Percentiles rank a stretch among this genome's conserved stretches.
Conservation (phyloP, 1,140 invertebrate species). For the Drosophila triauraria region DNA sequence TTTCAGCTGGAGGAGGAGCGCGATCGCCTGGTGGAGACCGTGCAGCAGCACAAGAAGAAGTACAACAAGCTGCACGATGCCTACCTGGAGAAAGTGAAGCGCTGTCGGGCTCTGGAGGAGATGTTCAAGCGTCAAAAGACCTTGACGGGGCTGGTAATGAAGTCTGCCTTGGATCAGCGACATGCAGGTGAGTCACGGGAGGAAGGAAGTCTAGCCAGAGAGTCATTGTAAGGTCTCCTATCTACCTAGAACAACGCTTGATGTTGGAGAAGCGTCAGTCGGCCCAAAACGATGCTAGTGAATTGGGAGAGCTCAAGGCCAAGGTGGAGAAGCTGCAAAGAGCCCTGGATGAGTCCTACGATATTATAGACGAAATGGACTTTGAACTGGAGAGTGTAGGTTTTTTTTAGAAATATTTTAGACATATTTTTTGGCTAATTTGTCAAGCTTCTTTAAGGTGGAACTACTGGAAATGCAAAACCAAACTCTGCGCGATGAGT, state of each 20-base stretch:
- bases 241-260: conserved; percentile 49
- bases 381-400: conserved; percentile 80
- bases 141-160: conserved; percentile 76
- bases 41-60: conserved; percentile 76
- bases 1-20: conserved; percentile 73
- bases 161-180: conserved; percentile 69
- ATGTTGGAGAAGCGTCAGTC: conserved; percentile 61
- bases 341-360: conserved; percentile 75
- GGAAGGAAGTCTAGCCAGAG: accelerated
- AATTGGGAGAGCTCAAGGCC: conserved; percentile 50
- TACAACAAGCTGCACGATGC: conserved; percentile 78
- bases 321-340: conserved; percentile 68
- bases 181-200: conserved; percentile 31
- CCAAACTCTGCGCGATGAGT: conserved; percentile 61
- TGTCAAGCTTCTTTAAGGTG: conserved; percentile 27
- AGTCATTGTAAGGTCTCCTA: neutral
- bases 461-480: conserved; percentile 81
- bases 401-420: neutral
- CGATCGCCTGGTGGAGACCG: conserved; percentile 59
- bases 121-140: conserved; percentile 78
- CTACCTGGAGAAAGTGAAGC: conserved; percentile 75
- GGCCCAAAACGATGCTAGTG: conserved; percentile 37
- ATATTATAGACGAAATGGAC: conserved; percentile 83
- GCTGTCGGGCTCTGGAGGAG: conserved; percentile 74
- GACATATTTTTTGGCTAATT: neutral